Base-by-base conservation (phyloP, 1,140 invertebrate species). In the Cyphomyrmex costatus region DNA sequence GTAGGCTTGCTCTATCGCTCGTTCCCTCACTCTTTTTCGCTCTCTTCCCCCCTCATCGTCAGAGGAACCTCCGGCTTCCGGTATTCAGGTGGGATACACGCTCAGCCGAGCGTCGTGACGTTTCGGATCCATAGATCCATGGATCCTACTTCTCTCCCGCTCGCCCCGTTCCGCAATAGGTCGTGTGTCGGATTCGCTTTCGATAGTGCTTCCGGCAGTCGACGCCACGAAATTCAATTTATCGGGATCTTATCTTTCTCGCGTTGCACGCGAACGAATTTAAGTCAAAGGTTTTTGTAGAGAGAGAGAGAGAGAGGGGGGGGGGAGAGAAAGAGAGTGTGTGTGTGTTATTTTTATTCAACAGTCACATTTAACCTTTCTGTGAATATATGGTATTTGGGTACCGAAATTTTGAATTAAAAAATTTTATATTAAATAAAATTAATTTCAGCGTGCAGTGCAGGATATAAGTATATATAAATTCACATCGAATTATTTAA, bases 71-170 rank as follows among this genome's bases (percentile, higher is more conserved):
- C 88, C 70, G 89, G 88, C 88, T 94, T 94, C 93, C 93, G 93
- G 89, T 90, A 92, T 93, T 94, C 91, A 93, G 93, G 92, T 94
- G 94, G 94, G 93, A 95, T 94, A 94, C 93, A 94, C 94, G 94
- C 93, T 94, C 93, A 94, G 90, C 93, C 93, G 92, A 94, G 93
- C 93, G 91, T 89, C 88, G 91, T 92, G 91, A 90, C 91, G 91
- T 90, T 91, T 73, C 88, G 88, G 77, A 91, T 89, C 68, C 87
- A 65, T 80, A 82, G 89, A 91, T 90, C 91, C 85, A 92, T 83
- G 89, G 90, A 91, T 91, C 88, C 89, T 91, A 60, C 86, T 74
- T 91, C 89, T 87, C 88, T 61, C n/a, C 74, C 88, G 74, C 85
- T 1, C 42, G 36, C 42, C 12, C 56, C 33, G 46, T 58, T 10